Conservation (phyloP, 2,113 vertebrate species). For the Pipra filicauda region DNA sequence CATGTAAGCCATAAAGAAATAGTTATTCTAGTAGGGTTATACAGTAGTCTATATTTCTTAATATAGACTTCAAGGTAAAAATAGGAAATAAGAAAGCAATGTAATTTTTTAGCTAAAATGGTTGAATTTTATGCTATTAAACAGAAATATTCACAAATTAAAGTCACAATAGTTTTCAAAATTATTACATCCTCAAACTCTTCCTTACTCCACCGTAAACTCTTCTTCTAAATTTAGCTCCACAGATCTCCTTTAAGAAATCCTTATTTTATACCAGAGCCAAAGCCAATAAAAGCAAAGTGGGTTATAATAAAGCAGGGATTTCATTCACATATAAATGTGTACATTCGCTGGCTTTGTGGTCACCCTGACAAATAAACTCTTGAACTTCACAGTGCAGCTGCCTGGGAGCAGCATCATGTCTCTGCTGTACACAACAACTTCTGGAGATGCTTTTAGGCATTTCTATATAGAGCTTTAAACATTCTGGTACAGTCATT, state of each 20-base stretch:
- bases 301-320: not conserved
- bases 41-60: not conserved
- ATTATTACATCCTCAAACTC: not conserved
- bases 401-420: not conserved
- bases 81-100: not conserved
- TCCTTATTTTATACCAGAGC: not conserved
- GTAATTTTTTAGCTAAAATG: not conserved
- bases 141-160: not conserved
- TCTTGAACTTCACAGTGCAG: not conserved
- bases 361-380: not conserved
- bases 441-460: slow-evolving; percentile 33
- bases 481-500: not conserved
- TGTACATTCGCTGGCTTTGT: not conserved
- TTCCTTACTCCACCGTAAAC: not conserved
- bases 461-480: slow-evolving; percentile 29
- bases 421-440: not conserved
- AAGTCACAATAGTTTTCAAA: not conserved
- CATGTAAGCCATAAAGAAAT: slow-evolving; percentile 14
- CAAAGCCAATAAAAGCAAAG: not conserved
- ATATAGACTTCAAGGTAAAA: not conserved
- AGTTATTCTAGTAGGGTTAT: not conserved
- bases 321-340: not conserved
- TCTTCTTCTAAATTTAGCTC: not conserved
- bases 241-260: not conserved
- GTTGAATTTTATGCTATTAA: not conserved